phyloP scores from a whole-genome alignment of 2,113 vertebrate genomes.

The Meleagris gallopavo region DNA sequence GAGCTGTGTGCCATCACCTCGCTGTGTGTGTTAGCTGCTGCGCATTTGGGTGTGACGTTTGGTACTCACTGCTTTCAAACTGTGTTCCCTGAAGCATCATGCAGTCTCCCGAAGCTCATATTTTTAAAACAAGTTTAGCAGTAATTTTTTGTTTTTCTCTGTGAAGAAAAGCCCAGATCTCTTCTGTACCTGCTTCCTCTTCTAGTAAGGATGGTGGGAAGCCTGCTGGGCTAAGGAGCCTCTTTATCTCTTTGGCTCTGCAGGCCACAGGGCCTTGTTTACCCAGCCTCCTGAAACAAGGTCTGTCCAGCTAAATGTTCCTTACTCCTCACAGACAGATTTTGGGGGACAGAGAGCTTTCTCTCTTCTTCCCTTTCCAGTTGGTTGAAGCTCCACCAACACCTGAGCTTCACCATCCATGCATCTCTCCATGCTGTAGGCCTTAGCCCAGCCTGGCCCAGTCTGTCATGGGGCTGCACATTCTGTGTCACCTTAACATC shows the following conservation, averaged over 20 bases:
- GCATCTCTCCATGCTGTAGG: neutral
- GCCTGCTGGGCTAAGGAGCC: neutral
- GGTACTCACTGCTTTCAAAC: neutral
- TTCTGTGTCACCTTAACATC: fast-evolving
- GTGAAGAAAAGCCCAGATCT: neutral
- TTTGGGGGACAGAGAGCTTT: neutral
- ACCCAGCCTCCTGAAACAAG: neutral
- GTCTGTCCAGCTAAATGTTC: neutral
- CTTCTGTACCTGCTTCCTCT: neutral
- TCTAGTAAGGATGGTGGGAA: neutral
- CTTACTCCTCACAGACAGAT: neutral
- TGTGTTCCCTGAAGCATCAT: neutral
- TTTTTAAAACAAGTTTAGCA: neutral
- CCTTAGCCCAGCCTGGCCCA: neutral
- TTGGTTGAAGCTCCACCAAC: neutral
- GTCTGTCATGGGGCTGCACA: fast-evolving
- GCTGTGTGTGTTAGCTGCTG: neutral
- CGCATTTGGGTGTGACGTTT: no score
- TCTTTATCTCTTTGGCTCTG: neutral
- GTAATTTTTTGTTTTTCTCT: neutral
- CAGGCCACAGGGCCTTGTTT: neutral
- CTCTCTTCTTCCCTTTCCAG: neutral
- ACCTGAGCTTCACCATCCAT: neutral
- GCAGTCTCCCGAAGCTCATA: no score
- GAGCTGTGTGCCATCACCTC: neutral